phyloP scores from a whole-genome alignment of 2,797 vertebrate species.

The Karalla daura region DNA sequence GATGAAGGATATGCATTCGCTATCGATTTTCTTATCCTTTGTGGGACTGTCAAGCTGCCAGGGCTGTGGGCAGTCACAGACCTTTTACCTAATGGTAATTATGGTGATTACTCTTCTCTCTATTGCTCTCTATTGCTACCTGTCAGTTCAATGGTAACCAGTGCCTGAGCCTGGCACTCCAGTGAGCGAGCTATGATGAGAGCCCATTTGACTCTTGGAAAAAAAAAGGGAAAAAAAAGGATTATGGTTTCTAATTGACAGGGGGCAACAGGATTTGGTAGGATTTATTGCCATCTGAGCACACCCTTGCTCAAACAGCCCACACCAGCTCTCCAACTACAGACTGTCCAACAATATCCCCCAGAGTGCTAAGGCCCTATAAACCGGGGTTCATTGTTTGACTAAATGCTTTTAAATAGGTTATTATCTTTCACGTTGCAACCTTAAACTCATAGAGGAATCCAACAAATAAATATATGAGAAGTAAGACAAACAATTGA shows the following conservation, averaged over 20 bases:
- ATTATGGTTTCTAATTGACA: constrained; percentile 67
- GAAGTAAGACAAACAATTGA: constrained; percentile 36
- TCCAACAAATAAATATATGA: constrained; percentile 45
- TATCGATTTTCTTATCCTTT: constrained; percentile 2
- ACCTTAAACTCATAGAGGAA: constrained; percentile 30
- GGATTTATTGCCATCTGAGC: constrained; percentile 66
- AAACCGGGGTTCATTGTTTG: constrained; percentile 21
- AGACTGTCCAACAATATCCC: constrained; percentile 30
- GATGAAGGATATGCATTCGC: background rate
- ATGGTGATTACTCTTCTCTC: constrained; percentile 11
- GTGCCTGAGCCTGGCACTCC: constrained; percentile 9
- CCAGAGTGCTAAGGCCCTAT: constrained; percentile 6
- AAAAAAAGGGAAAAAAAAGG: constrained; percentile 62
- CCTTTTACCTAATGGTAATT: background rate
- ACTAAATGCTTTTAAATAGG: constrained; percentile 40
- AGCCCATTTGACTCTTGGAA: constrained; percentile 60
- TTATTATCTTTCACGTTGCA: constrained; percentile 1
- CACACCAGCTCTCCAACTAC: constrained; percentile 20
- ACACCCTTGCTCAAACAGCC: constrained; percentile 41
- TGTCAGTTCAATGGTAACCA: constrained; percentile 22
- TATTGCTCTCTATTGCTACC: constrained; percentile 12
- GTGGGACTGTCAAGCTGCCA: background rate
- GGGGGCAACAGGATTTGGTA: constrained; percentile 62
- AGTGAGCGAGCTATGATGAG: constrained; percentile 25
- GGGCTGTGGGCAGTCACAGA: background rate